phyloP scores from a whole-genome alignment of 2,113 vertebrate species.

The Hydropotes inermis region DNA sequence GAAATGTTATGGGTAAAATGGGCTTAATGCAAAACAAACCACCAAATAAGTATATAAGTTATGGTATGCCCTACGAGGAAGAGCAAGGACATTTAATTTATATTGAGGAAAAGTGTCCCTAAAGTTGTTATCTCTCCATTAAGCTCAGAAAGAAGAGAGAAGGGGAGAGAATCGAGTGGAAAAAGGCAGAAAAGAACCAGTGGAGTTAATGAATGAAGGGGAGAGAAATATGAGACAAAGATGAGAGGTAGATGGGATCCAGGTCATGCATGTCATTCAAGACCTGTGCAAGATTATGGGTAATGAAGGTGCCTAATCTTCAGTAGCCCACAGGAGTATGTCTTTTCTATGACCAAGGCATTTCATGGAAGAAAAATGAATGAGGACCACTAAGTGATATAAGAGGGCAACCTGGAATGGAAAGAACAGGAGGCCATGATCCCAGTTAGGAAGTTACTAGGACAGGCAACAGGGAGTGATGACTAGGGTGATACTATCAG shows the following conservation, averaged over 20 bases:
- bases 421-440: neutral
- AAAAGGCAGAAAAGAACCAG: neutral
- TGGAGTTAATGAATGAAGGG: neutral
- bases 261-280: neutral
- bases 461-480: too few relatives aligned
- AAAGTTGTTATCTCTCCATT: neutral
- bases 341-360: neutral
- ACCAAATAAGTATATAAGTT: neutral
- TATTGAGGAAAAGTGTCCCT: neutral
- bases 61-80: neutral
- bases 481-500: neutral
- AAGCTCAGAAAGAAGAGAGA: neutral
- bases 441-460: neutral
- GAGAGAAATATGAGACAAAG: neutral
- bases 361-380: neutral
- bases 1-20: neutral
- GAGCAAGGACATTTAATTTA: neutral
- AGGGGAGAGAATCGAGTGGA: neutral
- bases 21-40: neutral
- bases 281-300: neutral
- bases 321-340: neutral
- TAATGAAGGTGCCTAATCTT: neutral
- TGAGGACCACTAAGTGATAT: neutral
- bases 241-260: neutral
- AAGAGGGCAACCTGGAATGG: neutral